These are phyloP conservation scores for Numenius arquata DNA, from an alignment of 2,113 vertebrate species.

Conservation along the genomic window DNA sequence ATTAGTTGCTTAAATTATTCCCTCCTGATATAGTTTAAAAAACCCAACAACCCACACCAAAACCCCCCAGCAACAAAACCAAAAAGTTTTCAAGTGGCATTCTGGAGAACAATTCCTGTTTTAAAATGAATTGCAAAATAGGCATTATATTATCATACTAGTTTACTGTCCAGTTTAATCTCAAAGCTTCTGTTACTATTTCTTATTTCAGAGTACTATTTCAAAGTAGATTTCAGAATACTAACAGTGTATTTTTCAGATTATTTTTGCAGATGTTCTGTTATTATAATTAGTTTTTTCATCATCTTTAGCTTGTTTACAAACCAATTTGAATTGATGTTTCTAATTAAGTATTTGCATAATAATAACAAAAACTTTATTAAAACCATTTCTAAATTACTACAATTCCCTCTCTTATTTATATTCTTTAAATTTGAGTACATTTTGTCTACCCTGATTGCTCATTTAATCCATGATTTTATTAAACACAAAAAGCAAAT, in stretches of 20 bases:
- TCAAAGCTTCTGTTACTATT: not conserved
- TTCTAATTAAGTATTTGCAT: slow-evolving; percentile 25
- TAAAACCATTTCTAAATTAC: not conserved
- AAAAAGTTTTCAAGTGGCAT: not conserved
- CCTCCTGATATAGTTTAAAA: not conserved
- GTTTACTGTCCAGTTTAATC: not conserved
- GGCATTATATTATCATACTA: not conserved
- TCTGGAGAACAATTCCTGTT: not conserved
- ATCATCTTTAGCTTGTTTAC: not conserved
- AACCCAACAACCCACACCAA: not conserved
- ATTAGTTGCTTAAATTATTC: not conserved
- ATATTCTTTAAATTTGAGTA: not conserved
- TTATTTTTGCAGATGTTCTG: not conserved
- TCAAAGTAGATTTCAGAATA: not conserved
- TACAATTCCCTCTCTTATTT: not conserved
- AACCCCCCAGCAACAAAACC: not conserved
- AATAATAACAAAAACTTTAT: slow-evolving; percentile 21
- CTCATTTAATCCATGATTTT: slow-evolving; percentile 18
- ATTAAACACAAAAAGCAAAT: slow-evolving; percentile 16
- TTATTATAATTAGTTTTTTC: not conserved
- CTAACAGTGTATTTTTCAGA: not conserved
- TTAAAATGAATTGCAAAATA: rapidly evolving
- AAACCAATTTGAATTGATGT: not conserved
- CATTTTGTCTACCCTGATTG: not conserved
- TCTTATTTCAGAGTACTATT: not conserved